A percentile compares a stretch with the other conserved stretches of the same genome.
Conservation (phyloP, 2,888 invertebrate genomes). For the Polydrusus pterygomalis region DNA sequence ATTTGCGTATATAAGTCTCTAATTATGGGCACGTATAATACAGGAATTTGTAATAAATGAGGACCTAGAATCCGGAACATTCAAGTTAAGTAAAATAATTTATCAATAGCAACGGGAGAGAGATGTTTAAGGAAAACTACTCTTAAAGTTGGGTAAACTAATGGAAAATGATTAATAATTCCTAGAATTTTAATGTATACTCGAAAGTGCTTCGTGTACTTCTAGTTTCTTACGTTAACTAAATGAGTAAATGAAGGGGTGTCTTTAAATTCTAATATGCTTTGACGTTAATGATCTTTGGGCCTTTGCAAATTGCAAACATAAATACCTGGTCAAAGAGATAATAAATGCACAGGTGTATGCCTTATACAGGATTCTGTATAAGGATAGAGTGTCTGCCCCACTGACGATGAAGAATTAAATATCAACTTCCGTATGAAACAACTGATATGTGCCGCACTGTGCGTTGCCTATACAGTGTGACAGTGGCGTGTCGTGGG, state of each 20-base stretch:
- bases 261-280: too few species aligned
- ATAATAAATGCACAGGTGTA: too few species aligned
- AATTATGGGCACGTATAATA: not conserved
- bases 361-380: too few species aligned
- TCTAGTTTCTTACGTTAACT: not conserved
- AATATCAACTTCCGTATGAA: too few species aligned
- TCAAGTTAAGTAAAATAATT: constrained; percentile 8
- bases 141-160: constrained; percentile 4
- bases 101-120: constrained; percentile 4
- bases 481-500: too few species aligned
- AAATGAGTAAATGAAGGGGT: not conserved
- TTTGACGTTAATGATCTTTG: too few species aligned
- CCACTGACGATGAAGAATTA: too few species aligned
- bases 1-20: not conserved
- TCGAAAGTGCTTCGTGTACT: not conserved
- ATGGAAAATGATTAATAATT: constrained; percentile 19
- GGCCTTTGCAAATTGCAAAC: too few species aligned
- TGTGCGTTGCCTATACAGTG: too few species aligned
- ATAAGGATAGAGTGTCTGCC: too few species aligned
- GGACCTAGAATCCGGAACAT: not conserved
- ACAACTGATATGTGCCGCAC: too few species aligned
- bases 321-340: too few species aligned
- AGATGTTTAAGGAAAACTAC: constrained; percentile 1
- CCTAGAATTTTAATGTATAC: not conserved
- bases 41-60: not conserved